Base-by-base conservation (phyloP, 2,888 invertebrate species). In the Orgyia antiqua region DNA sequence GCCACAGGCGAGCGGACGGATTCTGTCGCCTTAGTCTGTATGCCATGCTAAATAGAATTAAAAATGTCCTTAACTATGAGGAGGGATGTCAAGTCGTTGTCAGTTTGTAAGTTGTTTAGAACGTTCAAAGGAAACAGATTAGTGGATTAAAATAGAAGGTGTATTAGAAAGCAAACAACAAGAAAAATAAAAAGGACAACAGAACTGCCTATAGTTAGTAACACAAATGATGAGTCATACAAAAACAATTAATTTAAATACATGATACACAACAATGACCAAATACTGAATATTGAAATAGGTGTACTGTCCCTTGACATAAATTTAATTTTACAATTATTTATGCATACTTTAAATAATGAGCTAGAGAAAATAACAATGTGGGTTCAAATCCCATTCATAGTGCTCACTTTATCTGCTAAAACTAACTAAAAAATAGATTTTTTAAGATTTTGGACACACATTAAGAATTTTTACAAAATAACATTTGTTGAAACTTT, bases 1-100 rank as follows among this genome's bases (percentile, higher is more conserved):
- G 92, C 91, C 33, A 97, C 93, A 8, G 92, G 89, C 0, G 97
- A 93, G 31, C 90, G 91, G 10, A 92, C 89, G 27, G 97, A 98
- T 49, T 89, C 87, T 2, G 98, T 97, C 39, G 98, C 97, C 54
- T 92, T 94, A 42, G 93, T 93, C 64, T 91, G 88, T 59, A 97
- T 93, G 54, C 93, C 93, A 60, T 89, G 89, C 94, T 96, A 82
- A 51, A 88, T 88, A 68, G 61, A 75, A 83, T 82, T 82, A 82
- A 63, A 64, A 66, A 65, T 45, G 68, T 51, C 73, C 83, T 82
- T 79, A 70, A 64, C 71, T 58, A 53, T 52, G 48, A 41, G 63
- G 68, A 58, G 58, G 68, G 62, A 55, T 46, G 19, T 50, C 56
- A 50, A 45, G 30, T 45, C 56, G 58, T 4, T 50, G 47, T 39